Percentiles rank a stretch among this genome's conserved stretches.
Conservation (phyloP, 2,113 vertebrate genomes). For the Agapornis roseicollis region DNA sequence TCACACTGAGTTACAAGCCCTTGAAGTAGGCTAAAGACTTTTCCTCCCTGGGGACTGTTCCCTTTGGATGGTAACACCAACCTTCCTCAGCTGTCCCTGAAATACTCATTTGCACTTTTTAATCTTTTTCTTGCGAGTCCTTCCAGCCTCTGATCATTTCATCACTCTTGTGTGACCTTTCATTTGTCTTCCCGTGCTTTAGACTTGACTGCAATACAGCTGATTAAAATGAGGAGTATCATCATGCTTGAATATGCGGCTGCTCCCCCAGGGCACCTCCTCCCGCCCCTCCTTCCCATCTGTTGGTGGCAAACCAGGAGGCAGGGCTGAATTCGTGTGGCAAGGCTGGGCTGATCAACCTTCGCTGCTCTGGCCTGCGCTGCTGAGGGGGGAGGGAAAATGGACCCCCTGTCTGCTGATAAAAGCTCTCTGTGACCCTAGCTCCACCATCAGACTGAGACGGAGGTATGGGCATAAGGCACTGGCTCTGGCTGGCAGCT, state of each 20-base stretch:
- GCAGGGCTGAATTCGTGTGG: neutral
- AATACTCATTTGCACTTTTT: neutral
- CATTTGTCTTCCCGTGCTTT: neutral
- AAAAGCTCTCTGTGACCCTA: neutral
- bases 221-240: neutral
- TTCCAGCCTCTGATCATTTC: neutral
- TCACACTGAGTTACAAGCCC: neutral
- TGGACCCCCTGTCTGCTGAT: neutral
- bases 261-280: neutral
- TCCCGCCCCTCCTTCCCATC: neutral
- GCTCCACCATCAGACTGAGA: neutral
- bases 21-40: neutral
- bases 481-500: neutral
- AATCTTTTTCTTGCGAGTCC: neutral
- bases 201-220: neutral
- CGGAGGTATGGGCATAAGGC: neutral
- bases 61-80: neutral
- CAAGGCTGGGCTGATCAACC: neutral
- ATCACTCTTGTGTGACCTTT: neutral
- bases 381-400: neutral
- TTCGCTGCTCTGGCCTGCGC: neutral
- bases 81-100: neutral
- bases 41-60: neutral
- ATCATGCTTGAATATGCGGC: neutral
- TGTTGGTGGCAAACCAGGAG: neutral